These are phyloP conservation scores for Pachypanchax playfairii DNA, from an alignment of 2,113 vertebrate species.

Conservation along the genomic window DNA sequence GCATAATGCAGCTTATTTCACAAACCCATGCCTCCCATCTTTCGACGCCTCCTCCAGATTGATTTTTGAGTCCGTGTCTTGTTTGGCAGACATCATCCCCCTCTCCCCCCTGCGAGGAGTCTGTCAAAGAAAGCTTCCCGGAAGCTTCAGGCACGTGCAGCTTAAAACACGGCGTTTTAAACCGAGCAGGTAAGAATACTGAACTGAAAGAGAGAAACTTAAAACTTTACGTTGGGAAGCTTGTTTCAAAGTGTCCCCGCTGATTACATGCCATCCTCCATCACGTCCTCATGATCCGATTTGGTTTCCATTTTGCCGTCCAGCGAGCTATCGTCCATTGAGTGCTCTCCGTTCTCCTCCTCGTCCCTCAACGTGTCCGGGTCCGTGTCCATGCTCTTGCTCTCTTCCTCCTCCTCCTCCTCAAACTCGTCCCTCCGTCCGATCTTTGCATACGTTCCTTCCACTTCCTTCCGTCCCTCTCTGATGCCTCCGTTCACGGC, in stretches of 20 bases:
- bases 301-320: conserved; percentile 99
- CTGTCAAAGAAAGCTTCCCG: conserved; percentile 92
- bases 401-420: conserved; percentile 96
- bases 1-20: conserved; percentile 99
- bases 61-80: conserved; percentile 87
- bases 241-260: conserved; percentile 81
- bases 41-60: conserved; percentile 75
- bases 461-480: conserved; percentile 92
- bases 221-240: conserved; percentile 78
- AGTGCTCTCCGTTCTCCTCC: conserved; percentile 97
- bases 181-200: conserved; percentile 91
- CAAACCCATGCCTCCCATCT: conserved; percentile 84
- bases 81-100: conserved; percentile 78
- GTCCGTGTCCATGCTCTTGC: conserved; percentile 99
- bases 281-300: conserved; percentile 98
- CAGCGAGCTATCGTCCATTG: conserved; percentile 99
- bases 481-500: conserved; percentile 87
- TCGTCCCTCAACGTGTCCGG: conserved; percentile 97
- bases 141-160: conserved; percentile 99
- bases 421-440: conserved; percentile 93
- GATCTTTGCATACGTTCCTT: conserved; percentile 90
- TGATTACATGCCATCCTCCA: conserved; percentile 97
- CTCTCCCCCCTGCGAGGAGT: conserved; percentile 74
- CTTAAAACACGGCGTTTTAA: conserved; percentile 90
- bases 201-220: conserved; percentile 57